These are phyloP conservation scores for Ostrea denselamellosa DNA, from an alignment of 1,140 invertebrate genomes.

Conservation along the genomic window DNA sequence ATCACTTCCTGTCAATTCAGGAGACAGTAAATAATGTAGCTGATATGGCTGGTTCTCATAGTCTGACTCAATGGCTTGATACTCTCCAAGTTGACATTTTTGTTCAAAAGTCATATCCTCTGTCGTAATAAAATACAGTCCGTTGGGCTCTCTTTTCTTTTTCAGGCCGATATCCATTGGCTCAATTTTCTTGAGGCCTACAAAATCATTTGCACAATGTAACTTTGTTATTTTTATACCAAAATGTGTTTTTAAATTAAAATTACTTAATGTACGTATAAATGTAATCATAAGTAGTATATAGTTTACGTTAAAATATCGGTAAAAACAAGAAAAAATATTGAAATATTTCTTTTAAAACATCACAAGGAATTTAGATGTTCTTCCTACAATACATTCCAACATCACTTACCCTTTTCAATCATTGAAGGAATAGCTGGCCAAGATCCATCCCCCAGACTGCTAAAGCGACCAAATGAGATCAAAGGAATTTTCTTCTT, in stretches of 20 bases:
- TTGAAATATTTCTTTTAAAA: too few species aligned
- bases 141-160: background rate
- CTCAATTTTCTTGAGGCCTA: slow-evolving; percentile 4
- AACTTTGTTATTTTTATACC: background rate
- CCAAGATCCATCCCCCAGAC: slow-evolving; percentile 61
- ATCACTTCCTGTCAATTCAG: slow-evolving; percentile 60
- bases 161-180: slow-evolving; percentile 6
- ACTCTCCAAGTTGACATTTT: slow-evolving; percentile 53
- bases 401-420: slow-evolving; percentile 69
- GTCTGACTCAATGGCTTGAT: slow-evolving; percentile 60
- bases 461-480: slow-evolving; percentile 60
- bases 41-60: slow-evolving; percentile 60
- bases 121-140: background rate
- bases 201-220: background rate
- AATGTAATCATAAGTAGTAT: background rate
- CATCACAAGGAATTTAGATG: too few species aligned
- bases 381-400: too few species aligned
- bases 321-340: too few species aligned
- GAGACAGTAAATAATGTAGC: slow-evolving; percentile 61
- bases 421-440: slow-evolving; percentile 65
- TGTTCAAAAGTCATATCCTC: slow-evolving; percentile 31
- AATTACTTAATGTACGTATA: background rate
- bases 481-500: slow-evolving; percentile 57
- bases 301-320: too few species aligned
- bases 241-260: too few species aligned